Percentiles rank a stretch among this genome's conserved stretches.
phyloP scores from a whole-genome alignment of 2,113 vertebrate species.

The Nothoprocta perdicaria region DNA sequence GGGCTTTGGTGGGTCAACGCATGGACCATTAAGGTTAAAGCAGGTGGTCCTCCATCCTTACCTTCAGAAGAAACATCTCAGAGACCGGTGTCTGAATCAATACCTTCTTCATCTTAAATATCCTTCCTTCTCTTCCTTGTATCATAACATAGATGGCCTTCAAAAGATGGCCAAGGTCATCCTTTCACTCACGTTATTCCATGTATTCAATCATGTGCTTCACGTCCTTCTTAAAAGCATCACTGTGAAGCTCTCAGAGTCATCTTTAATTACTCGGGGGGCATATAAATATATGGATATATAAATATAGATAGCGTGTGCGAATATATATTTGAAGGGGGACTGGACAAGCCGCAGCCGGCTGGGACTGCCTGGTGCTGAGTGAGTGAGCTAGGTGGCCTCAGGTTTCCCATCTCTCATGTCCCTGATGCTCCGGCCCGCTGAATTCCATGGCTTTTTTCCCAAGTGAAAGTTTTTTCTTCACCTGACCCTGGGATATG shows the following conservation, averaged over 20 bases:
- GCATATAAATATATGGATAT: neutral
- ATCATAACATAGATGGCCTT: fast-evolving
- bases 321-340: neutral
- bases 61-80: neutral
- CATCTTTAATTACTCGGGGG: neutral
- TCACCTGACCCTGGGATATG: slow-evolving; percentile 25
- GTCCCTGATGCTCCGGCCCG: slow-evolving; percentile 3
- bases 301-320: neutral
- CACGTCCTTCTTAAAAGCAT: neutral
- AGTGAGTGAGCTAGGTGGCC: neutral
- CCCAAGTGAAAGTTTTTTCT: slow-evolving; percentile 53
- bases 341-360: neutral
- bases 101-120: neutral
- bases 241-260: neutral
- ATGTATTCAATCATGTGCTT: neutral
- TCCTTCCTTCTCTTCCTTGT: neutral
- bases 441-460: slow-evolving; percentile 11
- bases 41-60: neutral
- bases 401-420: neutral
- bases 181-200: neutral
- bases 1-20: fast-evolving
- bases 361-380: neutral
- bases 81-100: neutral
- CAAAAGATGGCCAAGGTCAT: neutral
- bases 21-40: neutral